Evolutionary conservation across 1,140 invertebrate species (phyloP), one percentile per base, ranked within the genome.

Genomic region (Lasioglossum albipes): DNA sequence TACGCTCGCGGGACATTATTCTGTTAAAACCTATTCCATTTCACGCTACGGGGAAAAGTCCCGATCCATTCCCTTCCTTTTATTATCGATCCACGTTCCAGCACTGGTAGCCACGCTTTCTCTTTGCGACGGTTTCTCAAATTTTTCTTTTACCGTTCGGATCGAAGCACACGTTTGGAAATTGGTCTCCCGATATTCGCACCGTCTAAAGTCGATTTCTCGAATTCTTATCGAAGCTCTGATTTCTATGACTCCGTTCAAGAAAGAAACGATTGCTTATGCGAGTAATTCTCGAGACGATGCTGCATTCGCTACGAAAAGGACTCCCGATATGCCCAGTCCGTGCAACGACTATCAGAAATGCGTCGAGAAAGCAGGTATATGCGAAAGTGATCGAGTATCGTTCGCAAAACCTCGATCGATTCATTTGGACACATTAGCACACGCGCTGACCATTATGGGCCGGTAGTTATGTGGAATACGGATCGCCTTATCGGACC

Each of bases 311-410:
- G 84, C 79, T 72, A 83, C 79, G 81, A 75, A 45, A 71, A 64
- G 66, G 45, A 49, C 68, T 67, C 71, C 66, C 64, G 74, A 61
- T 78, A 77, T 78, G 79, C 59, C 72, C 79, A 78, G 75, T 82
- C 79, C 72, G 79, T 85, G 84, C 79, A 85, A 82, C 84, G 84
- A 85, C 72, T 65, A 76, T 81, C 79, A 76, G 79, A 57, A 69
- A 85, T 81, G 82, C 83, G 59, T 81, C 82, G 84, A 68, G 64
- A 75, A 80, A 75, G 73, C 72, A 42, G 72, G 73, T 66, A 59
- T 79, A 72, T 49, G 79, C 72, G 73, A 80, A 66, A 52, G 41
- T 68, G 59, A 79, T 69, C 72, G 62, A 42, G 62, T 27, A 79
- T 80, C 78, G 84, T 65, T 64, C 49, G 79, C 79, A 85, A 85